Conservation (phyloP, 2,797 vertebrate species). For the Thaleichthys pacificus region DNA sequence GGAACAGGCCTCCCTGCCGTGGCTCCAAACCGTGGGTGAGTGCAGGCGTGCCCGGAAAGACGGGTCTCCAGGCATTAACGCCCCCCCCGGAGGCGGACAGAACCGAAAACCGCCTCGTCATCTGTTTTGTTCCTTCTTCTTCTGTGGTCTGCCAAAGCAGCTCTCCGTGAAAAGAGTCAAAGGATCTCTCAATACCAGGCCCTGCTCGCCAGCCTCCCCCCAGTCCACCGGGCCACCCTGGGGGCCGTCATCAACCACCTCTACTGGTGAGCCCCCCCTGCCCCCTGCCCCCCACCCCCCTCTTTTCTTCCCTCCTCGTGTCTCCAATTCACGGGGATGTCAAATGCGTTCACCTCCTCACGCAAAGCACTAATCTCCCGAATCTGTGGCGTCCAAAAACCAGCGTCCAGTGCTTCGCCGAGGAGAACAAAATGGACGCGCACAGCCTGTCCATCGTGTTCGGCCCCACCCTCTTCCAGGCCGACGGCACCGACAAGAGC, state of each 20-base stretch:
- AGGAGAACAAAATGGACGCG: conserved; percentile 80
- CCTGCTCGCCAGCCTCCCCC: conserved; percentile 71
- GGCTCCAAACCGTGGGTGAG: conserved; percentile 68
- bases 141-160: conserved; percentile 35
- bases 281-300: neutral
- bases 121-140: neutral
- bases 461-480: conserved; percentile 83
- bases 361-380: neutral
- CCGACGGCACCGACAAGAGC: conserved; percentile 74
- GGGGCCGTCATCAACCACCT: conserved; percentile 79
- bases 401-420: conserved; percentile 79
- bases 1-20: conserved; percentile 45
- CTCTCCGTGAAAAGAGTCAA: conserved; percentile 55
- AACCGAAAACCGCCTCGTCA: neutral
- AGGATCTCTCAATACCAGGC: conserved; percentile 67
- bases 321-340: too few relatives aligned
- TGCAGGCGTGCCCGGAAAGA: too few relatives aligned
- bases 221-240: conserved; percentile 77
- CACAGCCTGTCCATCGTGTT: conserved; percentile 85
- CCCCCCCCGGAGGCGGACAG: too few relatives aligned
- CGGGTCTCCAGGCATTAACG: too few relatives aligned
- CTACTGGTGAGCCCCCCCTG: conserved; percentile 66
- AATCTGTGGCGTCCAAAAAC: neutral
- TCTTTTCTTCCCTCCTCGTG: neutral
- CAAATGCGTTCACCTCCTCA: too few relatives aligned